Conservation (phyloP, 1,140 invertebrate genomes). For the Bombus haemorrhoidalis region DNA sequence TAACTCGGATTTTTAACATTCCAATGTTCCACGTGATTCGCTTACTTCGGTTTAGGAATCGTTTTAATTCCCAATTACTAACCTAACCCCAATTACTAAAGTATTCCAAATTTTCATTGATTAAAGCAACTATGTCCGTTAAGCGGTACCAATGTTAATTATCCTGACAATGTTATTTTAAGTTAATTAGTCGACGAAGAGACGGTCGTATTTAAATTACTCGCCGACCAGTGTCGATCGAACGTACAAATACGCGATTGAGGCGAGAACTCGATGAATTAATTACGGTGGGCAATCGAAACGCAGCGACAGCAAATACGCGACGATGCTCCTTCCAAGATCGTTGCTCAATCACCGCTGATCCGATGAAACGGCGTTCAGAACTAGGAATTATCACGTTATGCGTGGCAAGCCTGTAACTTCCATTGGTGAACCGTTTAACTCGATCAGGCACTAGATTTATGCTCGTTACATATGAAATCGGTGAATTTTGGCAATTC, state of each 20-base stretch:
- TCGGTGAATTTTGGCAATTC: background rate
- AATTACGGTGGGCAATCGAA: background rate
- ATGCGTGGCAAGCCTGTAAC: background rate
- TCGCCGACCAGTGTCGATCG: background rate
- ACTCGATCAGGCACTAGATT: background rate
- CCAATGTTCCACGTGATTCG: no score
- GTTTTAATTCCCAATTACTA: no score
- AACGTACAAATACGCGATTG: background rate
- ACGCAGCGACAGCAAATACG: background rate
- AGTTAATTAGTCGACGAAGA: background rate
- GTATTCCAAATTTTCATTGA: no score
- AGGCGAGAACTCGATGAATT: background rate
- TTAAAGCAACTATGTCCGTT: no score
- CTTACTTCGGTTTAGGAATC: no score
- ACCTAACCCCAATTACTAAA: no score
- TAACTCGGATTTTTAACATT: no score
- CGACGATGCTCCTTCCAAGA: background rate
- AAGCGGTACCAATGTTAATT: background rate
- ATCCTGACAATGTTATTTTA: background rate
- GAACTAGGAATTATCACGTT: background rate
- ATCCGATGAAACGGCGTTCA: background rate
- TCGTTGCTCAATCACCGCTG: background rate
- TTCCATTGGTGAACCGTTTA: background rate
- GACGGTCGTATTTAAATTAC: background rate
- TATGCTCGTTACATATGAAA: background rate